Conservation (phyloP, 1,140 invertebrate species). For the Chrysoperla carnea region DNA sequence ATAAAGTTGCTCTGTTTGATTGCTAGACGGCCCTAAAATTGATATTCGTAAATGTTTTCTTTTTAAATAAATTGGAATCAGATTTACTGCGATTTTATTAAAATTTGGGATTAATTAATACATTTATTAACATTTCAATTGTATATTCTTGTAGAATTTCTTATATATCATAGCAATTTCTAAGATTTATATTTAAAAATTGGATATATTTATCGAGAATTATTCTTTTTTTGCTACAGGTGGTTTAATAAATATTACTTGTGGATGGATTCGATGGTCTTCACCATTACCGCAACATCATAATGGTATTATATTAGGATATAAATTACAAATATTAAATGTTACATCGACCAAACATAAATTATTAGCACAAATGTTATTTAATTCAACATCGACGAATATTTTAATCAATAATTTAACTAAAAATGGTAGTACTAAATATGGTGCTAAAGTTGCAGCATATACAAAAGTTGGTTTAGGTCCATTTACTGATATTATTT, state of each 20-base stretch:
- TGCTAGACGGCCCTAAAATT: no score
- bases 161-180: no score
- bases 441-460: conserved; percentile 56
- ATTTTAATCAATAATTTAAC: conserved; percentile 54
- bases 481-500: conserved; percentile 33
- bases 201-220: no score
- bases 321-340: conserved; percentile 39
- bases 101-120: no score
- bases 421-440: conserved; percentile 34
- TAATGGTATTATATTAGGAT: conserved; percentile 67
- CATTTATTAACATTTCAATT: no score
- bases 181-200: no score
- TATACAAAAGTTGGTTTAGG: conserved; percentile 50
- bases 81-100: no score
- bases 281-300: conserved; percentile 58
- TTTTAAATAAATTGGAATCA: no score
- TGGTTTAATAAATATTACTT: conserved; percentile 67
- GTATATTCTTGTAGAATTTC: no score
- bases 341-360: conserved; percentile 9
- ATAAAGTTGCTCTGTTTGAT: no score
- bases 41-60: no score
- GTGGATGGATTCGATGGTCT: conserved; percentile 55
- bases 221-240: no score
- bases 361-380: conserved; percentile 21
- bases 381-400: conserved; percentile 53